Evolutionary conservation across 1,140 invertebrate species (phyloP).

Genomic region (Brachionus calyciflorus): DNA sequence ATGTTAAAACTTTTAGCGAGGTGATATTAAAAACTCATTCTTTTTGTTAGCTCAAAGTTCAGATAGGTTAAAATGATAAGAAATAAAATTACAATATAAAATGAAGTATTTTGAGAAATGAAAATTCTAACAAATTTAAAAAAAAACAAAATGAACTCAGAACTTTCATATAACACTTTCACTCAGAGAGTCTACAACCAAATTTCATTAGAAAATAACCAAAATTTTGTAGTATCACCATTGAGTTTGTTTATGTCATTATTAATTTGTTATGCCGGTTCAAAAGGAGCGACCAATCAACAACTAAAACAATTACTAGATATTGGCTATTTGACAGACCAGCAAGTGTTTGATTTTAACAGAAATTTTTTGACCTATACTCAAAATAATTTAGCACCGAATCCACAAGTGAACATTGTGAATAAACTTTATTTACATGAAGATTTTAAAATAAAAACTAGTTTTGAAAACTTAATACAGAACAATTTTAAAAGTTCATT

Average conservation of each 20-base stretch:
- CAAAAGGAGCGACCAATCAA: slow-evolving; percentile 68
- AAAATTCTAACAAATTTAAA: no score
- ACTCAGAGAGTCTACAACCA: neutral
- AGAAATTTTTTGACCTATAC: neutral
- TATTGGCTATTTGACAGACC: neutral
- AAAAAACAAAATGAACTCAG: neutral
- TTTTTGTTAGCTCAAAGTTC: no score
- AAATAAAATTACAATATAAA: no score
- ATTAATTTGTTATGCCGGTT: slow-evolving; percentile 68
- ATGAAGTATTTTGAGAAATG: no score
- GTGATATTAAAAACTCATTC: no score
- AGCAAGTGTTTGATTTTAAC: neutral
- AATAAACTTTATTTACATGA: slow-evolving; percentile 8
- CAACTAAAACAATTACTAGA: slow-evolving; percentile 61
- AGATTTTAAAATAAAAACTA: neutral
- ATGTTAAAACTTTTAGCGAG: no score
- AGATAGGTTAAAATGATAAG: no score
- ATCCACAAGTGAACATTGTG: neutral
- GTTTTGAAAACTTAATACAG: neutral
- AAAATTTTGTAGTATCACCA: slow-evolving; percentile 55
- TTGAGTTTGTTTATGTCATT: slow-evolving; percentile 67
- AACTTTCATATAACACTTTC: slow-evolving; percentile 2
- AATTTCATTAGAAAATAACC: neutral
- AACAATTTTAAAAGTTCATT: neutral
- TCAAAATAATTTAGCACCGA: neutral